These are phyloP conservation scores for Pimephales promelas DNA, from an alignment of 2,113 vertebrate species.

Conservation along the genomic window DNA sequence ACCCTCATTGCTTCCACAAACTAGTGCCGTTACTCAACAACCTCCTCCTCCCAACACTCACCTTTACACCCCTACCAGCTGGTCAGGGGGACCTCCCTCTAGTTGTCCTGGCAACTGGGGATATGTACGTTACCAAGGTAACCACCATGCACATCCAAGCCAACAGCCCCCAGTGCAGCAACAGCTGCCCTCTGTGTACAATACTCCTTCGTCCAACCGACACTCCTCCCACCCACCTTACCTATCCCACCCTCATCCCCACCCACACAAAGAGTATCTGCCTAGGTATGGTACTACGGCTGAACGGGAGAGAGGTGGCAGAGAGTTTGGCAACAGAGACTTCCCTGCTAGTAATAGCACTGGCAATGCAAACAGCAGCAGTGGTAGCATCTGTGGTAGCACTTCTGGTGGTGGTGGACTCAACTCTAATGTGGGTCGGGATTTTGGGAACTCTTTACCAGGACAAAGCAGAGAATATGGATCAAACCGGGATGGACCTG, in stretches of 20 bases:
- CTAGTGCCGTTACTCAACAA: constrained; percentile 69
- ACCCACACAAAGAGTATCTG: constrained; percentile 79
- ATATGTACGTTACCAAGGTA: constrained; percentile 78
- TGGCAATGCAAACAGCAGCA: constrained; percentile 21
- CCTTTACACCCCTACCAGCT: constrained; percentile 78
- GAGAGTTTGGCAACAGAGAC: constrained; percentile 72
- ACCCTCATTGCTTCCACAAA: constrained; percentile 74
- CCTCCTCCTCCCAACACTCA: constrained; percentile 72
- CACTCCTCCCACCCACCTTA: constrained; percentile 77
- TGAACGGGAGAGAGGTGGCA: constrained; percentile 72
- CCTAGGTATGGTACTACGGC: constrained; percentile 75
- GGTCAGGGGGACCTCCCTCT: constrained; percentile 74
- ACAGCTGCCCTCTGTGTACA: constrained; percentile 81
- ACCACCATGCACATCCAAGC: constrained; percentile 74
- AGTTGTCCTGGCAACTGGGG: constrained; percentile 77
- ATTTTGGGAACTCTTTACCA: constrained; percentile 68
- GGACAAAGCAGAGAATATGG: constrained; percentile 72
- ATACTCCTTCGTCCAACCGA: constrained; percentile 75
- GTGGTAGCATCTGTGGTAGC: constrained; percentile 42
- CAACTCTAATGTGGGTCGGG: constrained; percentile 67
- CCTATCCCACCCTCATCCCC: constrained; percentile 76
- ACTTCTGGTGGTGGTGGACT: constrained; percentile 61
- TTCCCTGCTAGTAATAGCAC: constrained; percentile 61
- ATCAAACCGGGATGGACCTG: constrained; percentile 69
- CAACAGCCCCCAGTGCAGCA: constrained; percentile 80